phyloP scores from a whole-genome alignment of 1,140 invertebrate genomes.

The Drosophila guanche region DNA sequence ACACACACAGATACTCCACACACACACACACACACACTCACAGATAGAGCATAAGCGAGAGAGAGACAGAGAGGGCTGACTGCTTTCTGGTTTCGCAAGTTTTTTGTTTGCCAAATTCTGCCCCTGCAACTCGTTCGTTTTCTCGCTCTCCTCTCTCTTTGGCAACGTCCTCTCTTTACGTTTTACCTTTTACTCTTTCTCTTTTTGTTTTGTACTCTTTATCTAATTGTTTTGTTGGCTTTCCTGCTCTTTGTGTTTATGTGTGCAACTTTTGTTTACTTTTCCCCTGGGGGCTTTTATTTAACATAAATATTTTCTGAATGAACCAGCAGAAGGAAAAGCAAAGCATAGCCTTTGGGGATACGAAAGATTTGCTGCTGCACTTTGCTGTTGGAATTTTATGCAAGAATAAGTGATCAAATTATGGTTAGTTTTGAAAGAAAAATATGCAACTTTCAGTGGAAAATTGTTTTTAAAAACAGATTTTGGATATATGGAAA shows the following conservation, averaged over 20 bases:
- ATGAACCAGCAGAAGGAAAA: no score
- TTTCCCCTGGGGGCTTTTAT: neutral
- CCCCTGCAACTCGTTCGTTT: constrained; percentile 21
- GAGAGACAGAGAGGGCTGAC: constrained; percentile 8
- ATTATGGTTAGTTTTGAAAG: no score
- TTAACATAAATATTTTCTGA: neutral
- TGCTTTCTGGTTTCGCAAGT: constrained; percentile 65
- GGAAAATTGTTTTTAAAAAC: no score
- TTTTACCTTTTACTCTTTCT: constrained; percentile 18
- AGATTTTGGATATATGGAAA: no score
- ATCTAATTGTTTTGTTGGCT: neutral
- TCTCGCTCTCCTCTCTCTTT: constrained; percentile 6
- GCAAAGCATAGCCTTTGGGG: no score
- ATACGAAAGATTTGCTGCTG: no score
- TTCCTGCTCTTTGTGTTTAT: neutral
- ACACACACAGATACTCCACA: constrained; percentile 43
- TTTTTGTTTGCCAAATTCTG: constrained; percentile 7
- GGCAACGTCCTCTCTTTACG: constrained; percentile 9
- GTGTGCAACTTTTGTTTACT: constrained; percentile 9
- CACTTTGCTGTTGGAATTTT: no score
- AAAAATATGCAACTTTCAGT: no score
- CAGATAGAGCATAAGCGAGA: constrained; percentile 1
- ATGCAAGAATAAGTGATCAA: no score
- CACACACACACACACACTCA: constrained; percentile 18
- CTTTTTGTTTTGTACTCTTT: neutral